phyloP scores from a whole-genome alignment of 2,888 invertebrate genomes.

The Imbricaverruca yamaguchii region DNA sequence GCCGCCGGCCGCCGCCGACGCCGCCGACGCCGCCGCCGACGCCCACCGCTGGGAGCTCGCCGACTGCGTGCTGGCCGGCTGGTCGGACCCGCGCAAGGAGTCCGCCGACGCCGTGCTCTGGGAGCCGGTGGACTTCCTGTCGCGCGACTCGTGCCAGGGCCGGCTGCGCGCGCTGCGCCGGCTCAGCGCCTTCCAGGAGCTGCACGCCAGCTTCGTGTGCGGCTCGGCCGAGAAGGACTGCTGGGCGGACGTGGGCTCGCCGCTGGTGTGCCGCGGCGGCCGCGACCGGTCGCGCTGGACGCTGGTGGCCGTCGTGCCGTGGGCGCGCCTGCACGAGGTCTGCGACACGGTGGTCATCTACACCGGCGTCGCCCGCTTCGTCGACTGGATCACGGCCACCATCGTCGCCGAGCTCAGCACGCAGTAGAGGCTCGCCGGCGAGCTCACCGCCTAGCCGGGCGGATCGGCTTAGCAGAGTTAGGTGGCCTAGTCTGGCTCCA shows the following conservation, averaged over 20 bases:
- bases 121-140: not conserved
- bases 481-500: too few species aligned
- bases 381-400: not conserved
- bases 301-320: not conserved
- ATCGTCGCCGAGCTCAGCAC: not conserved
- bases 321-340: not conserved
- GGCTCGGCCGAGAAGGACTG: not conserved
- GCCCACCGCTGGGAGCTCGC: not conserved
- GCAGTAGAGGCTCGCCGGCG: too few species aligned
- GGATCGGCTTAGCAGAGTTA: too few species aligned
- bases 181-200: not conserved
- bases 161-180: not conserved
- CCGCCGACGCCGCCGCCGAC: not conserved
- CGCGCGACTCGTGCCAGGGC: not conserved
- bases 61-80: not conserved
- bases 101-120: not conserved
- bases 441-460: too few species aligned
- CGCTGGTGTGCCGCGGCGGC: not conserved
- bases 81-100: not conserved
- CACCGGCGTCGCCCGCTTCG: not conserved
- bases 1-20: not conserved
- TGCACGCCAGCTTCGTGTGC: constrained; percentile 2
- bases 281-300: not conserved
- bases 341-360: not conserved
- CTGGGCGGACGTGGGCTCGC: not conserved